These are phyloP conservation scores for Trachemys scripta DNA, from an alignment of 2,113 vertebrate genomes.

Conservation along the genomic window DNA sequence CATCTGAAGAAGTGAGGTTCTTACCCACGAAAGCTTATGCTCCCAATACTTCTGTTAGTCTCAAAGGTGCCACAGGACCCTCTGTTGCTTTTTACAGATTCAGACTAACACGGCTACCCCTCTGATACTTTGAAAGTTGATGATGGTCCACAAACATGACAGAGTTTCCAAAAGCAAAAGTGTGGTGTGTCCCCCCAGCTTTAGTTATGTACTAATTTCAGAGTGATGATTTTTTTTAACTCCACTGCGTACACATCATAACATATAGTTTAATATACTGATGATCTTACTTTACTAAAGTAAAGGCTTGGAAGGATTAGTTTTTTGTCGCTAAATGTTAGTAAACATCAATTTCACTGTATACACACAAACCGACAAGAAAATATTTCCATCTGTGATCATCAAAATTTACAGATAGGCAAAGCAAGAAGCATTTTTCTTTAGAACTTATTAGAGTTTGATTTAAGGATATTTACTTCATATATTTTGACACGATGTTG, in stretches of 20 bases:
- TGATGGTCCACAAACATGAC: background rate
- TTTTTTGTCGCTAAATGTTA: background rate
- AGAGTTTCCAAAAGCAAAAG: background rate
- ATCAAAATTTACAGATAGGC: background rate
- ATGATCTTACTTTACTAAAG: background rate
- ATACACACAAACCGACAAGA: background rate
- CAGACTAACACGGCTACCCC: too few species aligned
- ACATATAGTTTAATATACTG: accelerated
- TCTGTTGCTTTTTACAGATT: too few species aligned
- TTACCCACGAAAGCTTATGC: too few species aligned
- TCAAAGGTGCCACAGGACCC: too few species aligned
- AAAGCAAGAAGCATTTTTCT: background rate
- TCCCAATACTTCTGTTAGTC: too few species aligned
- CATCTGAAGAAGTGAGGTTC: too few species aligned
- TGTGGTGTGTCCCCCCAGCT: accelerated
- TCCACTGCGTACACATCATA: background rate
- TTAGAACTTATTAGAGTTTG: background rate
- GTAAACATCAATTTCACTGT: background rate
- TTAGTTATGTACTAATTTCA: background rate
- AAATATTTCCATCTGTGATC: background rate
- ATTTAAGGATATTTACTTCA: background rate
- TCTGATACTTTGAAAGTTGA: background rate
- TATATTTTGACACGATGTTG: background rate
- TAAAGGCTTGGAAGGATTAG: background rate
- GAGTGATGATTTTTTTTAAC: background rate